Evolutionary conservation across 2,888 invertebrate species (phyloP).

Genomic region (Caenorhabditis wallacei): DNA sequence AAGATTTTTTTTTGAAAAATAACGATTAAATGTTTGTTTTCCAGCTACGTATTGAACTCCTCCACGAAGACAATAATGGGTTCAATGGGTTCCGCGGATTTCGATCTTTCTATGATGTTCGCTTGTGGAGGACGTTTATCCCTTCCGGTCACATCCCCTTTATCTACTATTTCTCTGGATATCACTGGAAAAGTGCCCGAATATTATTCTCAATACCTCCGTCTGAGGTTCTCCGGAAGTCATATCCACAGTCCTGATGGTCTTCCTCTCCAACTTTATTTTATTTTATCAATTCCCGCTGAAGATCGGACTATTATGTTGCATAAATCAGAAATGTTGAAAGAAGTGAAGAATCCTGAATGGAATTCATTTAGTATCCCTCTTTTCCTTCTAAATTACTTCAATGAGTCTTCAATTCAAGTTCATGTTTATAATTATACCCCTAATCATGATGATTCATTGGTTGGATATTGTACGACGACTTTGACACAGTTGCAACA

Average conservation of each 20-base stretch:
- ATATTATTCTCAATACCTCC: conserved; percentile 62
- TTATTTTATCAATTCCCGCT: conserved; percentile 58
- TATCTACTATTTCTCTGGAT: conserved; percentile 38
- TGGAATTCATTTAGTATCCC: conserved; percentile 78
- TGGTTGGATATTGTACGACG: conserved; percentile 74
- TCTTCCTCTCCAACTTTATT: conserved; percentile 72
- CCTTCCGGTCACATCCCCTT: conserved; percentile 17
- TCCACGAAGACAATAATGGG: conserved; percentile 46
- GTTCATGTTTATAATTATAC: conserved; percentile 76
- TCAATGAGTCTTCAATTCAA: conserved; percentile 70
- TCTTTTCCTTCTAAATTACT: conserved; percentile 72
- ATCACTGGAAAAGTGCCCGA: conserved; percentile 58
- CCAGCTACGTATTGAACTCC: conserved; percentile 41
- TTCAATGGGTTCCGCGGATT: conserved; percentile 30
- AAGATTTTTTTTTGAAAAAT: conserved; percentile 16
- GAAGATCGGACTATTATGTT: conserved; percentile 58
- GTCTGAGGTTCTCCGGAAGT: conserved; percentile 70
- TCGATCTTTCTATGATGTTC: conserved; percentile 57
- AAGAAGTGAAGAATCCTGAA: conserved; percentile 64
- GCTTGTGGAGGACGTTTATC: conserved; percentile 50
- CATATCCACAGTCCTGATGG: conserved; percentile 66
- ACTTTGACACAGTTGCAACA: conserved; percentile 76
- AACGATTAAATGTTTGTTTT: not conserved
- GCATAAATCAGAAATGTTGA: conserved; percentile 62
- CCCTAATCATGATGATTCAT: conserved; percentile 72